Evolutionary conservation across 2,113 vertebrate genomes (phyloP).

Genomic region (Vicugna pacos): DNA sequence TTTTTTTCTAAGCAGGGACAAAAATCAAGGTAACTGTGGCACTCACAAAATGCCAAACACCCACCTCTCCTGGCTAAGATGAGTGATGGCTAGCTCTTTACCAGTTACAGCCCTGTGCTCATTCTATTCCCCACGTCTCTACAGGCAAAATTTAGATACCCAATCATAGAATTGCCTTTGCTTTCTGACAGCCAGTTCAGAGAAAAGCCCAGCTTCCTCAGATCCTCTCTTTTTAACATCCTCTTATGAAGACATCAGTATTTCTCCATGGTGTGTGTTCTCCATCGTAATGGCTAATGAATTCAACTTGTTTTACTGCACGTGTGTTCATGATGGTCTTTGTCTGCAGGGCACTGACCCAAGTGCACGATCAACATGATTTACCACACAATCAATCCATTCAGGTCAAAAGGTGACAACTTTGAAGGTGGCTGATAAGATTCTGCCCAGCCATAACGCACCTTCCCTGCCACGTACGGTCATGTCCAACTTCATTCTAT

Average conservation of each 20-base stretch:
- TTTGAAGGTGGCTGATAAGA: background rate
- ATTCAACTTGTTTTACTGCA: background rate
- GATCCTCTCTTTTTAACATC: background rate
- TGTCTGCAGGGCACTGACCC: background rate
- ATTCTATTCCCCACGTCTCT: background rate
- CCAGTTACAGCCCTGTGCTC: background rate
- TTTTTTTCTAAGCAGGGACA: background rate
- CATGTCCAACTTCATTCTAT: background rate
- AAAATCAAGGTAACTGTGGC: background rate
- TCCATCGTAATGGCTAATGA: background rate
- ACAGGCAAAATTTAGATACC: background rate
- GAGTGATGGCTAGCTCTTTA: background rate
- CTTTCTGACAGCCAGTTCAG: background rate
- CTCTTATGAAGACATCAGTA: background rate
- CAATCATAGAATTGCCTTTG: background rate
- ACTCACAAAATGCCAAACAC: background rate
- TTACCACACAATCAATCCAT: background rate
- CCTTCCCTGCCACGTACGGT: background rate
- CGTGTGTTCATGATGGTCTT: background rate
- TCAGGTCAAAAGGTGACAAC: background rate
- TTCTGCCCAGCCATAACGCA: background rate
- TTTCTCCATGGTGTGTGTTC: background rate
- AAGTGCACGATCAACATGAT: background rate
- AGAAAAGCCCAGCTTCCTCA: background rate
- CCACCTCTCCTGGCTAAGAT: background rate